Evolutionary conservation across 2,113 vertebrate species (phyloP).

Genomic region (Hucho hucho): DNA sequence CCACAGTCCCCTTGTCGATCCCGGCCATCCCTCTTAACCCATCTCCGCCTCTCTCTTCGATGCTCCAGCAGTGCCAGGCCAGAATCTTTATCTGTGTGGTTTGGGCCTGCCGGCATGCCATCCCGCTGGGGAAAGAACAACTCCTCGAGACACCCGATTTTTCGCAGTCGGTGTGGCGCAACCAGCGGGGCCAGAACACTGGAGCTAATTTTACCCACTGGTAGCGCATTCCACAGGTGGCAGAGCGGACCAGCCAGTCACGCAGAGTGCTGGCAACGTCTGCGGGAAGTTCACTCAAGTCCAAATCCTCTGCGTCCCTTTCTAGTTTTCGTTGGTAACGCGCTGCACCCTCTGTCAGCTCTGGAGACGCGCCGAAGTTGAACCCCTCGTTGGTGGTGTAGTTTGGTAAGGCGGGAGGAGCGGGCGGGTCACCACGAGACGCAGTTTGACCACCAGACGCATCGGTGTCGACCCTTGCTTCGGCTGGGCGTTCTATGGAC

Average conservation of each 20-base stretch:
- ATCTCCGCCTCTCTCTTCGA: constrained; percentile 1
- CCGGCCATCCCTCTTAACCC: not conserved
- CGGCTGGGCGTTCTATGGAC: constrained; percentile 57
- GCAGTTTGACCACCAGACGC: not conserved
- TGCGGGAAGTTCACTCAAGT: constrained; percentile 44
- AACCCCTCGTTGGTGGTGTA: constrained; percentile 16
- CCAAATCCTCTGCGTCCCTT: constrained; percentile 50
- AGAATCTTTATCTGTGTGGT: constrained; percentile 67
- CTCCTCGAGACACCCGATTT: not conserved
- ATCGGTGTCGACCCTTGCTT: not conserved
- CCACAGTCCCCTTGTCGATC: not conserved
- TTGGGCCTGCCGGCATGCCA: constrained; percentile 63
- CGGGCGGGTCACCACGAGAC: not conserved
- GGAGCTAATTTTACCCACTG: constrained; percentile 70
- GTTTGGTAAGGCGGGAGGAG: constrained; percentile 1
- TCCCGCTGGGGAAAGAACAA: constrained; percentile 71
- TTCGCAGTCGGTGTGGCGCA: constrained; percentile 62
- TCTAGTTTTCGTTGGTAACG: constrained; percentile 54
- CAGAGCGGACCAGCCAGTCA: constrained; percentile 61
- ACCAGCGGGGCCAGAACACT: constrained; percentile 73
- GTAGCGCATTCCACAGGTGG: constrained; percentile 62
- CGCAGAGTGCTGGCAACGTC: constrained; percentile 24
- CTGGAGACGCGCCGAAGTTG: constrained; percentile 38
- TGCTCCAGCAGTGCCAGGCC: constrained; percentile 72
- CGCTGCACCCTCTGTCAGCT: constrained; percentile 39